Percentiles rank a stretch among this genome's conserved stretches.
Conservation (phyloP, 2,113 vertebrate species). For the Bujurquina vittata region DNA sequence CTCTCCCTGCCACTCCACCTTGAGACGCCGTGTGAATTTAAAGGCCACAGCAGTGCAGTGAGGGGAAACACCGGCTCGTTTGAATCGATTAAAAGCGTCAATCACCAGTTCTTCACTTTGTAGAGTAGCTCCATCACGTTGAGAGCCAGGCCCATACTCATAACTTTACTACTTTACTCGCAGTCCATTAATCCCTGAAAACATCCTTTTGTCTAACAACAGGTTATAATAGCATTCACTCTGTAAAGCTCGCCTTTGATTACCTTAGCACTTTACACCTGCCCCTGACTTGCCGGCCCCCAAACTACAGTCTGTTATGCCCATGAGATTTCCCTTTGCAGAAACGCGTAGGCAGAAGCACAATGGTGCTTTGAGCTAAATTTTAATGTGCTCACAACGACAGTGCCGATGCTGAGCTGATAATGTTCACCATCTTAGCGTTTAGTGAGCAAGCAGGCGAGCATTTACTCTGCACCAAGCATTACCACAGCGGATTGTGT, state of each 20-base stretch:
- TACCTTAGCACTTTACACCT: background rate
- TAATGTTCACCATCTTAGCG: background rate
- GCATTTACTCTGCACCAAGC: background rate
- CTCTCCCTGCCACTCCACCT: conserved; percentile 71
- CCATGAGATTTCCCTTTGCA: conserved; percentile 2
- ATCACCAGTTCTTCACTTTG: conserved; percentile 26
- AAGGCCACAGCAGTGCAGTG: conserved; percentile 55
- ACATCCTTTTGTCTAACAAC: background rate
- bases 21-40: conserved; percentile 74
- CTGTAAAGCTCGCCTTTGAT: background rate
- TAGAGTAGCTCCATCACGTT: conserved; percentile 1
- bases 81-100: conserved; percentile 49
- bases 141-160: background rate
- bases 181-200: background rate
- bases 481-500: background rate
- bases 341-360: background rate
- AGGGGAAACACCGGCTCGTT: conserved; percentile 49
- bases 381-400: background rate
- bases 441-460: background rate
- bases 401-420: background rate
- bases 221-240: background rate
- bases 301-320: background rate
- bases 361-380: background rate
- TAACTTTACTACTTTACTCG: conserved; percentile 19
- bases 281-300: background rate